phyloP scores from a whole-genome alignment of 2,888 invertebrate species.

The Nasonovia ribisnigri region DNA sequence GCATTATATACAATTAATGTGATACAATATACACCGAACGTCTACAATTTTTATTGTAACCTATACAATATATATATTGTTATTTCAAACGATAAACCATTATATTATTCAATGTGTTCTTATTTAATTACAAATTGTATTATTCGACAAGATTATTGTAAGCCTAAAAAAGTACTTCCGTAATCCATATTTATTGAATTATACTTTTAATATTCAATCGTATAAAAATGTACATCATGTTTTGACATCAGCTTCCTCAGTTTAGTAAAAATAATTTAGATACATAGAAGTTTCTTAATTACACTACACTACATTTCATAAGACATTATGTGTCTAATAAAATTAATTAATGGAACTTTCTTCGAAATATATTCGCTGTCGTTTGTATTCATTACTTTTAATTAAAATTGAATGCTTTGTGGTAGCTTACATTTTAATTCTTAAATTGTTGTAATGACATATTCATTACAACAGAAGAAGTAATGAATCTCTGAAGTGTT shows the following conservation, averaged over 20 bases:
- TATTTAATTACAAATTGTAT: neutral
- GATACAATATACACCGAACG: neutral
- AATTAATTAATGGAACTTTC: conserved; percentile 19
- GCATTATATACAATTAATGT: neutral
- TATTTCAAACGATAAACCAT: neutral
- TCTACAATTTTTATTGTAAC: neutral
- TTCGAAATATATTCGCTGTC: neutral
- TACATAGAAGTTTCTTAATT: neutral
- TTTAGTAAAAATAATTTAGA: neutral
- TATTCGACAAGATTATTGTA: neutral
- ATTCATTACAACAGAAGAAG: neutral
- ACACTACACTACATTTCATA: neutral
- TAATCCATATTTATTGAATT: neutral
- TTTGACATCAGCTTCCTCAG: neutral
- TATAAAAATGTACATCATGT: neutral
- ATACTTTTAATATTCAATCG: neutral
- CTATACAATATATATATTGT: neutral
- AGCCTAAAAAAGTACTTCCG: neutral
- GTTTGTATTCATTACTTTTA: neutral
- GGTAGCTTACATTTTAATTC: neutral
- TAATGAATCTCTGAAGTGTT: conserved; percentile 5
- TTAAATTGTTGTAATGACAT: neutral
- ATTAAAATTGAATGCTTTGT: conserved; percentile 26
- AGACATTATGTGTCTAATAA: neutral
- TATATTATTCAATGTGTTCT: neutral